These are phyloP conservation scores for Biston betularia DNA, from an alignment of 2,888 invertebrate genomes.

Conservation along the genomic window DNA sequence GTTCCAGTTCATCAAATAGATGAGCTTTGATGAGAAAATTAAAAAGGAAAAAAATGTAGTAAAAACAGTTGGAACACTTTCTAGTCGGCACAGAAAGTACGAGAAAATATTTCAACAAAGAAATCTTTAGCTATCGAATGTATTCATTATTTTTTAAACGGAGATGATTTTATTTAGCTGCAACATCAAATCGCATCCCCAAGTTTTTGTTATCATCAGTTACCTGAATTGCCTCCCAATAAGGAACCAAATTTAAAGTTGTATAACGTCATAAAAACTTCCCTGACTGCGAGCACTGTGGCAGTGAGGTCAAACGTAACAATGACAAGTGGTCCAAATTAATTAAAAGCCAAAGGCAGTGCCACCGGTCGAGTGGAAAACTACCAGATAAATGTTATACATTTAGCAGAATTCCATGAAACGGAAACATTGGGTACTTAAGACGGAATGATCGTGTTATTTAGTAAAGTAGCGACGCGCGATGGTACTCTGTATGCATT, in stretches of 20 bases:
- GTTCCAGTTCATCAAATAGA: slow-evolving; percentile 37
- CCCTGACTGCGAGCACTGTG: slow-evolving; percentile 17
- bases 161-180: no score
- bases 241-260: no score
- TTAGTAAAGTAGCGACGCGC: slow-evolving; percentile 8
- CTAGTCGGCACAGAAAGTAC: no score
- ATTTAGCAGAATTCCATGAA: slow-evolving; percentile 47
- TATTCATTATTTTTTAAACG: no score
- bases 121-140: no score
- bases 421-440: slow-evolving; percentile 23
- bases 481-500: not conserved
- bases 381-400: slow-evolving; percentile 55
- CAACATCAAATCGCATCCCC: no score
- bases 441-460: slow-evolving; percentile 15
- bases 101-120: no score
- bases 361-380: slow-evolving; percentile 53
- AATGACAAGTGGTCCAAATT: slow-evolving; percentile 52
- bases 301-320: slow-evolving; percentile 44
- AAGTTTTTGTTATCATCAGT: no score
- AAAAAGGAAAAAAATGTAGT: not conserved
- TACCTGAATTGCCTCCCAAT: no score
- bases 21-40: slow-evolving; percentile 26
- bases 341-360: slow-evolving; percentile 51
- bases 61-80: not conserved
- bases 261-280: no score